phyloP scores from a whole-genome alignment of 2,888 invertebrate genomes.

The Panzeria rudis region DNA sequence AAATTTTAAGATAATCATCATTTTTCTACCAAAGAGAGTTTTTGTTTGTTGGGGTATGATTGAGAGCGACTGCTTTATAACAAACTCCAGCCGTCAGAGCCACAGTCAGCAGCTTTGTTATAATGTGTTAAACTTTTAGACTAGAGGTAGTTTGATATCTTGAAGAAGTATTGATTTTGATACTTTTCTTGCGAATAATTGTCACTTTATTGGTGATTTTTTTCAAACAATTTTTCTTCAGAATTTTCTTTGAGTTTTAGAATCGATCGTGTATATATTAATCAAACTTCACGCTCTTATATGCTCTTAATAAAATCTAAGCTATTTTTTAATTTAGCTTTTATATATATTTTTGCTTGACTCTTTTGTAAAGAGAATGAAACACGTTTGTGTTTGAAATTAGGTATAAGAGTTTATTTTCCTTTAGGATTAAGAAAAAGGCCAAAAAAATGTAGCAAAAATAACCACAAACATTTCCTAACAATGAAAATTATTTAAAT shows the following conservation, averaged over 20 bases:
- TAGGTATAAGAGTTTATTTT: not conserved
- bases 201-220: not conserved
- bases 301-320: not conserved
- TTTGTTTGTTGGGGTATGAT: constrained; percentile 62
- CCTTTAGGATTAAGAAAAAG: no score
- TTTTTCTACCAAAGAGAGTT: no score
- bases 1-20: no score
- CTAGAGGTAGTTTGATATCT: no score
- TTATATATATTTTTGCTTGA: no score
- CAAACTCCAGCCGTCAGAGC: not conserved
- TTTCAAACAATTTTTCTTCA: not conserved
- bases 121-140: not conserved
- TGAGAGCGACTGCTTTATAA: not conserved
- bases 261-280: constrained; percentile 18
- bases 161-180: no score
- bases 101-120: not conserved
- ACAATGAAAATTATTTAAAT: no score
- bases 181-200: not conserved
- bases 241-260: not conserved
- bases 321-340: not conserved
- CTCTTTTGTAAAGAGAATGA: no score
- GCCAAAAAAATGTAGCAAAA: no score
- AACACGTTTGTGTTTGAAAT: no score
- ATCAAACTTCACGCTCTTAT: constrained; percentile 35
- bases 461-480: no score